Conservation (phyloP, 2,888 invertebrate genomes). For the Saturnia pavonia region DNA sequence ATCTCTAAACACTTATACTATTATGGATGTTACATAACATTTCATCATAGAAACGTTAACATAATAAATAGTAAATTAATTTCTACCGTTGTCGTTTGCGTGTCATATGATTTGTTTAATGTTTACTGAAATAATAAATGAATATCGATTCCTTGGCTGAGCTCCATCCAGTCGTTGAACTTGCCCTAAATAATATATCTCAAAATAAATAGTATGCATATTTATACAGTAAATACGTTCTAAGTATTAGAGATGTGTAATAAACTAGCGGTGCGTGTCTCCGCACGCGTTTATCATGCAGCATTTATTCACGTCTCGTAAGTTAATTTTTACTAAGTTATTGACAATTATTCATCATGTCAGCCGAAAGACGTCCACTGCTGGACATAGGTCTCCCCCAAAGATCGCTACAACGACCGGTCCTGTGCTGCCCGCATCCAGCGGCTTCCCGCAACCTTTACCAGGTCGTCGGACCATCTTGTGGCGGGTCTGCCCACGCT, state of each 20-base stretch:
- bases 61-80: conserved; percentile 4
- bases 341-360: no score
- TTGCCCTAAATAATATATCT: conserved; percentile 30
- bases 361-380: no score
- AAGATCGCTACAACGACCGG: no score
- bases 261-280: no score
- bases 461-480: no score
- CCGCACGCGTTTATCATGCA: no score
- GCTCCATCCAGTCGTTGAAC: conserved; percentile 31
- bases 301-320: no score
- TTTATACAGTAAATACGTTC: conserved; percentile 22
- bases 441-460: no score
- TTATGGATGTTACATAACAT: background rate
- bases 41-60: conserved; percentile 1
- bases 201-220: conserved; percentile 25
- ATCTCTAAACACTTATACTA: background rate
- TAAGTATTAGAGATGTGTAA: background rate
- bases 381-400: no score
- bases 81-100: conserved; percentile 2
- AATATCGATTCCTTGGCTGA: conserved; percentile 27
- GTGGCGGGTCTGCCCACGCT: no score
- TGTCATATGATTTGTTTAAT: conserved; percentile 9
- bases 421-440: no score
- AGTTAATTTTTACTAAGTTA: no score
- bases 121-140: conserved; percentile 18